Evolutionary conservation across 1,140 invertebrate genomes (phyloP).

Genomic region (Drosophila sproati): DNA sequence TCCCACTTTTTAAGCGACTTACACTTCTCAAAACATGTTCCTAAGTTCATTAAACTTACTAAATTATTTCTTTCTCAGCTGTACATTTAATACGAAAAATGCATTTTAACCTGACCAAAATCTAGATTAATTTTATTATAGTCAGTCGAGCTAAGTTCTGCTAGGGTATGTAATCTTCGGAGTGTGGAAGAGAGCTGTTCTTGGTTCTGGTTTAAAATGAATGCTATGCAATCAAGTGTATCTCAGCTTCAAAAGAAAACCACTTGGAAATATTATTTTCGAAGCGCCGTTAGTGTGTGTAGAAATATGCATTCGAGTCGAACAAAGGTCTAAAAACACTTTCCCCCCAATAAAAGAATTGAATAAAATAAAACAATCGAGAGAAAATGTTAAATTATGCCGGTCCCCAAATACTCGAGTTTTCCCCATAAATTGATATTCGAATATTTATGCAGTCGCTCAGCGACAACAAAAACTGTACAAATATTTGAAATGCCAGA

Average conservation of each 20-base stretch:
- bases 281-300: constrained; percentile 1
- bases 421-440: constrained; percentile 75
- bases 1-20: too few relatives aligned
- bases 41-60: too few relatives aligned
- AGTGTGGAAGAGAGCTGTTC: too few relatives aligned
- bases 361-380: constrained; percentile 19
- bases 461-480: constrained; percentile 25
- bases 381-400: constrained; percentile 62
- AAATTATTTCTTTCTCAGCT: too few relatives aligned
- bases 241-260: background rate
- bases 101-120: too few relatives aligned
- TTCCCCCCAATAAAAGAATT: constrained; percentile 46
- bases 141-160: too few relatives aligned
- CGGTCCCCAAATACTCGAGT: constrained; percentile 48
- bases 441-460: constrained; percentile 64
- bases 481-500: constrained; percentile 14
- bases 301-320: background rate
- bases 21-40: too few relatives aligned
- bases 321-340: constrained; percentile 53
- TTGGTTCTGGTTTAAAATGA: too few relatives aligned
- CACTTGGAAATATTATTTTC: constrained; percentile 16
- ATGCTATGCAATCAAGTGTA: background rate
- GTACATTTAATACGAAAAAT: too few relatives aligned
- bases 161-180: too few relatives aligned
- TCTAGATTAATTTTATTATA: too few relatives aligned